Conservation (phyloP, 2,797 vertebrate genomes). For the Pangasius larnaudii region DNA sequence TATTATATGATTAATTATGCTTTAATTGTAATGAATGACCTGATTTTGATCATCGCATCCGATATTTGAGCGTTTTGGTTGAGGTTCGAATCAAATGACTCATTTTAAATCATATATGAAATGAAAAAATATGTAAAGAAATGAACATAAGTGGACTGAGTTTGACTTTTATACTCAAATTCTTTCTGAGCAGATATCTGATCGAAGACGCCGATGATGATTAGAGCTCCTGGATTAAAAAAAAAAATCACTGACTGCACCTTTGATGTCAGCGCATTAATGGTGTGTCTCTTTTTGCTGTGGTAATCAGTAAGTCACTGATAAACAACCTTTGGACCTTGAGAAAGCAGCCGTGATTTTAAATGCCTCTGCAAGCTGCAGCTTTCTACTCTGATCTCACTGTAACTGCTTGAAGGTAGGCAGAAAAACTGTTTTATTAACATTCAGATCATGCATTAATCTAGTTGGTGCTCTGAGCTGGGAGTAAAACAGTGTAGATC, state of each 20-base stretch:
- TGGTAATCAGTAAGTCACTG: constrained; percentile 17
- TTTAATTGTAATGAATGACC: background rate
- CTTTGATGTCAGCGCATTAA: background rate
- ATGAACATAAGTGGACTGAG: background rate
- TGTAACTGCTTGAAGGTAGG: background rate
- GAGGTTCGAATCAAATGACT: background rate
- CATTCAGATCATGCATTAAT: background rate
- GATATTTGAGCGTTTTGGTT: background rate
- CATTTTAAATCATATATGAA: background rate
- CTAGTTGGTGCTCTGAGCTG: background rate
- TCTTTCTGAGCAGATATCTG: background rate
- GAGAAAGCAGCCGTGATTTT: background rate
- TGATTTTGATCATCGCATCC: background rate
- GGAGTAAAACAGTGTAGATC: background rate
- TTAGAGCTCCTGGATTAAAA: background rate
- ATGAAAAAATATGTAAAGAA: background rate
- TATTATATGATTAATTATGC: background rate
- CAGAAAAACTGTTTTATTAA: background rate
- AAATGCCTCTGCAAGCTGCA: background rate
- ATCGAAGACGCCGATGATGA: background rate
- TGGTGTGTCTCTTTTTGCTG: background rate
- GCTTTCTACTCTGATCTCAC: background rate
- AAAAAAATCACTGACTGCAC: background rate
- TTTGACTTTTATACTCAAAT: background rate
- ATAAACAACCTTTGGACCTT: constrained; percentile 42